A percentile compares a stretch with the other conserved stretches of the same genome.
Conservation (phyloP, 1,140 invertebrate genomes). For the Trachymyrmex septentrionalis region DNA sequence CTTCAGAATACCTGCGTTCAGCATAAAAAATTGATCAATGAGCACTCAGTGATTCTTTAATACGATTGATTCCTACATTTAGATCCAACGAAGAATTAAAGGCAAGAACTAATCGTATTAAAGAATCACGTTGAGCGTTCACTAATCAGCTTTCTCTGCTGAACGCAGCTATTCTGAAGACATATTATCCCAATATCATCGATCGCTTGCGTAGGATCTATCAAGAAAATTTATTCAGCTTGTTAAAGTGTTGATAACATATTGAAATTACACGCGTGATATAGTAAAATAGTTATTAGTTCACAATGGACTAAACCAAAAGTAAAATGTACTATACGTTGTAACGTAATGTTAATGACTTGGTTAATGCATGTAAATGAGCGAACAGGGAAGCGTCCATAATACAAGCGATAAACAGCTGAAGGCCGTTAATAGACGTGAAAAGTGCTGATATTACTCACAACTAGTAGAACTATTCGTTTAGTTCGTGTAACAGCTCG, state of each 20-base stretch:
- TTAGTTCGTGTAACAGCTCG: slow-evolving; percentile 1
- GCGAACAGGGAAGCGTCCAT: background rate
- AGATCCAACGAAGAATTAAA: no score
- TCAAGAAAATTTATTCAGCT: background rate
- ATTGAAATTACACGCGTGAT: background rate
- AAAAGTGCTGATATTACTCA: slow-evolving; percentile 14
- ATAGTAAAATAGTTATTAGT: slow-evolving; percentile 28
- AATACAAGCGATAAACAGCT: slow-evolving; percentile 7
- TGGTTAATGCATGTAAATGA: slow-evolving; percentile 29
- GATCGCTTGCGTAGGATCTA: background rate
- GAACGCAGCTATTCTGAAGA: no score
- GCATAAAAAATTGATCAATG: no score
- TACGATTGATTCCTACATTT: no score
- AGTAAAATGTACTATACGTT: background rate
- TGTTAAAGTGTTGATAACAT: background rate
- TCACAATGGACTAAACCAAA: background rate
- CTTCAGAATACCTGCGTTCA: background rate
- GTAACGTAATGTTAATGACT: slow-evolving; percentile 17
- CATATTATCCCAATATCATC: no score
- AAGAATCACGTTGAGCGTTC: no score
- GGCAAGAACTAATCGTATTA: no score
- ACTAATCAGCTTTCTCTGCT: no score
- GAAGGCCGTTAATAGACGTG: slow-evolving; percentile 14
- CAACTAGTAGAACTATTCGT: background rate
- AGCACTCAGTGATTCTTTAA: no score